Conservation (phyloP, 2,113 vertebrate genomes). For the mouse (Mus musculus) region DNA sequence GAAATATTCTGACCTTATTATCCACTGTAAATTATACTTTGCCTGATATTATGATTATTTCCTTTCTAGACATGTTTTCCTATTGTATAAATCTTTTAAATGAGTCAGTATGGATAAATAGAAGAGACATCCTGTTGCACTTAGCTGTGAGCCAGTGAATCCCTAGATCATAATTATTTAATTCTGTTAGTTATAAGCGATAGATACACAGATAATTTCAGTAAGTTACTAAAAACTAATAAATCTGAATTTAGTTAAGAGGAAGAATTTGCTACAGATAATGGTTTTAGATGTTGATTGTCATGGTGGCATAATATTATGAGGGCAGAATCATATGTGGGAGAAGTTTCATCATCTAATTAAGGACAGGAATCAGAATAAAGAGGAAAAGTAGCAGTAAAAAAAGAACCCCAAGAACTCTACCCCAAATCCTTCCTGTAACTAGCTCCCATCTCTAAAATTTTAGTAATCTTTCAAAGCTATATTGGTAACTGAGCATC, state of each 20-base stretch:
- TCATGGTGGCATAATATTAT: neutral
- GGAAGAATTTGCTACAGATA: neutral
- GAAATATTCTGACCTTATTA: neutral
- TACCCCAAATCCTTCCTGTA: neutral
- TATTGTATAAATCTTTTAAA: constrained; percentile 47
- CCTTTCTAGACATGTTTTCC: neutral
- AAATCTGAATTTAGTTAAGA: neutral
- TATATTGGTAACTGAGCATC: too few species aligned
- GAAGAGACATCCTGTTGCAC: neutral
- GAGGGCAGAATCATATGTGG: neutral
- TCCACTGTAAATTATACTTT: neutral
- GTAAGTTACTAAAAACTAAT: neutral
- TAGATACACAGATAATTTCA: neutral
- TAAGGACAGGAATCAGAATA: neutral
- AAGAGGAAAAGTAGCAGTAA: neutral
- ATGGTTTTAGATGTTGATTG: neutral
- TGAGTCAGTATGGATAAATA: constrained; percentile 9
- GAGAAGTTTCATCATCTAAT: neutral
- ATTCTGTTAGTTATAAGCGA: neutral
- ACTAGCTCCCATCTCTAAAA: too few species aligned
- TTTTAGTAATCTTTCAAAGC: neutral
- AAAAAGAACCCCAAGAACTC: neutral
- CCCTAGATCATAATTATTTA: neutral
- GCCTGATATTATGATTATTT: neutral
- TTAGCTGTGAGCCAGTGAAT: neutral